phyloP scores from a whole-genome alignment of 2,113 vertebrate genomes.

The Grantiella picta region DNA sequence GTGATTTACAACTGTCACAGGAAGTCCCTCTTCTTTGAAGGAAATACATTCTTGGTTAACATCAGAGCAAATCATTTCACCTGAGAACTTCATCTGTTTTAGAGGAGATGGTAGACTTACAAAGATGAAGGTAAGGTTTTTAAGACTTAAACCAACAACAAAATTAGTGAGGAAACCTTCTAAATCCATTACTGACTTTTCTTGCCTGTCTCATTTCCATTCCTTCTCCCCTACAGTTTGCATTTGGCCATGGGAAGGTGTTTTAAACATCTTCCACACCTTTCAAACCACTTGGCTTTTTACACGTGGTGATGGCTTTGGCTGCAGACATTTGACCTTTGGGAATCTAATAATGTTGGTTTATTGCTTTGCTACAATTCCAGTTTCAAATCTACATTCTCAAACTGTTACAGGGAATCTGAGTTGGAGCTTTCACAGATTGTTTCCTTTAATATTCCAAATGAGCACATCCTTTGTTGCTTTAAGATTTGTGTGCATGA shows the following conservation, averaged over 20 bases:
- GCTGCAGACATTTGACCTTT: background rate
- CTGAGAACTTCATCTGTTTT: background rate
- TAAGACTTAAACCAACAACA: background rate
- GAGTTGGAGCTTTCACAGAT: background rate
- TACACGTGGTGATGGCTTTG: background rate
- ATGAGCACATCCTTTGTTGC: background rate
- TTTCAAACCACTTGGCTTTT: background rate
- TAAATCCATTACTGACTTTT: background rate
- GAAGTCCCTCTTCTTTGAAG: background rate
- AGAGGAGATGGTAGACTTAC: background rate
- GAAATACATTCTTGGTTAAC: background rate
- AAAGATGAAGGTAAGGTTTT: background rate
- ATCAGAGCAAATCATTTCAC: background rate
- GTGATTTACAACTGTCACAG: background rate
- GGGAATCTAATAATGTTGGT: background rate
- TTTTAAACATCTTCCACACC: background rate
- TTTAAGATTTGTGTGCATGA: background rate
- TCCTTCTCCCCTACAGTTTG: background rate
- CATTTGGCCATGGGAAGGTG: background rate
- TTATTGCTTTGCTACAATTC: background rate
- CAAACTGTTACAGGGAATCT: background rate
- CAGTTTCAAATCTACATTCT: background rate
- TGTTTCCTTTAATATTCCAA: background rate
- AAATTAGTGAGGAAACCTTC: background rate
- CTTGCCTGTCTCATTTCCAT: background rate